These are phyloP conservation scores for Indri indri DNA, from an alignment of 2,113 vertebrate species.

Conservation along the genomic window DNA sequence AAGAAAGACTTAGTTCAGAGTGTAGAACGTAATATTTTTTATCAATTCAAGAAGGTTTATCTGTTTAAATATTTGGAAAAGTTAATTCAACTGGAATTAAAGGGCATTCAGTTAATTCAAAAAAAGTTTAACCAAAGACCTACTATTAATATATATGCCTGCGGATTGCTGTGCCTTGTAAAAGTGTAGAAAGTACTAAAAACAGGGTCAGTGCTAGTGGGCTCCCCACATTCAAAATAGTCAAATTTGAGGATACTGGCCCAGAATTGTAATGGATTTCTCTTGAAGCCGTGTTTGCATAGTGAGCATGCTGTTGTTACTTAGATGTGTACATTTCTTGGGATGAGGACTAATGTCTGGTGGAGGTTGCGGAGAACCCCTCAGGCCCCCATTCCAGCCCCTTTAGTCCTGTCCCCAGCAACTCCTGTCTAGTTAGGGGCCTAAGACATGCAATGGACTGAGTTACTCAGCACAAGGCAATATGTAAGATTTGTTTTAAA, in stretches of 20 bases:
- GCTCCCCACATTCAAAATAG: neutral
- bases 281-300: neutral
- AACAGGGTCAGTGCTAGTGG: neutral
- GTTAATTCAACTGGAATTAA: neutral
- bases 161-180: neutral
- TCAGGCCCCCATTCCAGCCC: neutral
- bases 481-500: neutral
- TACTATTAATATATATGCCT: neutral
- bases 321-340: neutral
- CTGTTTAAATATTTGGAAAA: constrained; percentile 1
- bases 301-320: neutral
- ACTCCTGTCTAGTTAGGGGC: neutral
- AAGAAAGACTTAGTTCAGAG: neutral
- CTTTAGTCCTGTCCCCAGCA: neutral
- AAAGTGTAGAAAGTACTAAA: neutral
- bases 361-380: neutral
- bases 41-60: neutral
- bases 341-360: neutral
- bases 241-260: neutral
- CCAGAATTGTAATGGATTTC: neutral
- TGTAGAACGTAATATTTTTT: neutral
- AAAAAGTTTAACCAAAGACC: neutral
- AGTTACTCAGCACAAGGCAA: neutral
- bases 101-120: neutral
- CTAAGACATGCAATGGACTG: neutral